These are phyloP conservation scores for Mesembrinibis cayennensis DNA, from an alignment of 2,113 vertebrate genomes.

Conservation along the genomic window DNA sequence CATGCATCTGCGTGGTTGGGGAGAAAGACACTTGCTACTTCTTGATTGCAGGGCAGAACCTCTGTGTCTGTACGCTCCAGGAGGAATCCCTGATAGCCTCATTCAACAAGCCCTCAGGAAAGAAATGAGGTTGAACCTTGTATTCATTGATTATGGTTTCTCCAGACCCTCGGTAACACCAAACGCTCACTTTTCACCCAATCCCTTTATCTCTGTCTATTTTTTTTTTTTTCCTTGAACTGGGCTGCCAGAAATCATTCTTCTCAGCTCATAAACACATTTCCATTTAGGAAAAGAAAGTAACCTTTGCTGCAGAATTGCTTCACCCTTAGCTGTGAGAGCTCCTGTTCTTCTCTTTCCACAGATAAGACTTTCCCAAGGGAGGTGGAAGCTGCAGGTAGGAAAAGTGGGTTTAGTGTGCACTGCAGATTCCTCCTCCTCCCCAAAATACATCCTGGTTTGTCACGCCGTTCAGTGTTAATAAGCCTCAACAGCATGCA, in stretches of 20 bases:
- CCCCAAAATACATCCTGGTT: not conserved
- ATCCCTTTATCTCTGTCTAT: slow-evolving; percentile 8
- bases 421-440: not conserved
- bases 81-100: not conserved
- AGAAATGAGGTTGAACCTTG: slow-evolving; percentile 40
- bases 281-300: slow-evolving; percentile 33
- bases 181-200: not conserved
- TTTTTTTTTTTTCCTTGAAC: not conserved
- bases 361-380: not conserved
- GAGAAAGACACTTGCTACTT: not conserved
- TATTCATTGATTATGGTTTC: slow-evolving; percentile 31
- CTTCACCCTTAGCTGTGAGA: not conserved
- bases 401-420: not conserved
- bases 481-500: not conserved
- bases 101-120: not conserved
- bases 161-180: slow-evolving; percentile 28
- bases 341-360: not conserved
- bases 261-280: slow-evolving; percentile 14
- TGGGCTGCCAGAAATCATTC: slow-evolving; percentile 19
- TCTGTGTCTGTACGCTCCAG: not conserved
- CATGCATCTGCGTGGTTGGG: not conserved
- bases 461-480: not conserved
- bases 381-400: not conserved
- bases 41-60: not conserved
- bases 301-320: not conserved